Percentiles rank a stretch among this genome's conserved stretches.
These are phyloP conservation scores for Laodelphax striatellus DNA, from an alignment of 1,140 invertebrate species.

Conservation along the genomic window DNA sequence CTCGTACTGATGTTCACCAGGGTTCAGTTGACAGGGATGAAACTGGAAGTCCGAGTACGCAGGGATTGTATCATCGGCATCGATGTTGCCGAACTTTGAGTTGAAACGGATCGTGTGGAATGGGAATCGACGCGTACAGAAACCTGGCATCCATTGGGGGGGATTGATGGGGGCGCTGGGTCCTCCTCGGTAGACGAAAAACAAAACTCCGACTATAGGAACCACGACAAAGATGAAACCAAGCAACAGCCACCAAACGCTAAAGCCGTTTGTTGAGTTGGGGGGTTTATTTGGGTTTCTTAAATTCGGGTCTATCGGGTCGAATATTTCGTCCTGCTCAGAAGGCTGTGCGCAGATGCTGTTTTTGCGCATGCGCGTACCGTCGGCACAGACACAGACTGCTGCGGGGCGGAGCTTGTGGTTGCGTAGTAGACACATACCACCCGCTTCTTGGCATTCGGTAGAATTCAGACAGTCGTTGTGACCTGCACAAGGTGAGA, in stretches of 20 bases:
- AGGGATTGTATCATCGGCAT: too few relatives aligned
- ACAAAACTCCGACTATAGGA: background rate
- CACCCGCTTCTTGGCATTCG: background rate
- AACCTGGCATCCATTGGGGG: too few relatives aligned
- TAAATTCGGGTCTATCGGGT: background rate
- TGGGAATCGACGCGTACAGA: too few relatives aligned
- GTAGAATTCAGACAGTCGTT: background rate
- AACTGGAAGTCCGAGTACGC: background rate
- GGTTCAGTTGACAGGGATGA: conserved; percentile 2
- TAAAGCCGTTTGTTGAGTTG: background rate
- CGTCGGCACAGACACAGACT: conserved; percentile 19
- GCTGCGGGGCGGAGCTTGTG: background rate
- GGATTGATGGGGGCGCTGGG: too few relatives aligned
- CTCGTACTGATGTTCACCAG: conserved; percentile 14
- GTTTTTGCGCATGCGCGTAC: conserved; percentile 9
- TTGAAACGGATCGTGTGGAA: too few relatives aligned
- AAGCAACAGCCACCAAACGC: background rate
- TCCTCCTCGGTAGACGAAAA: background rate
- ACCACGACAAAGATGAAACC: background rate
- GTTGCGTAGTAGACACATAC: background rate
- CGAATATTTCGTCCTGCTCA: background rate
- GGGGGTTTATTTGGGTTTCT: too few relatives aligned
- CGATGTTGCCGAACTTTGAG: too few relatives aligned
- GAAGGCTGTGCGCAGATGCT: background rate
- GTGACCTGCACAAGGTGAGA: background rate